Evolutionary conservation across 92 coral and sea anemone genomes (phyloP).

Genomic region (Umimayanthus chanpuru): DNA sequence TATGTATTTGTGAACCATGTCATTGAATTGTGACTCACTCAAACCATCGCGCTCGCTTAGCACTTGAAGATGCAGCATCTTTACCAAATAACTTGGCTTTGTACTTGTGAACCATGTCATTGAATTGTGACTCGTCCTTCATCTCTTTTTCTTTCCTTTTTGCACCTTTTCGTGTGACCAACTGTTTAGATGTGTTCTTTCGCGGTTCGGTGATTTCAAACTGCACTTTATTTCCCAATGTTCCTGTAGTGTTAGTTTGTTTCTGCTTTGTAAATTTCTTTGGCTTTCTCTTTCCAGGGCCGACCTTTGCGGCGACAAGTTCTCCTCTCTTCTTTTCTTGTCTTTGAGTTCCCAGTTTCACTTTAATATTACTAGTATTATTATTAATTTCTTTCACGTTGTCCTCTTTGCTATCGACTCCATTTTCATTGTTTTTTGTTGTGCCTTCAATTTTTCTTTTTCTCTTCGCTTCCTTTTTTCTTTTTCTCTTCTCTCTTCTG

Average conservation of each 20-base stretch:
- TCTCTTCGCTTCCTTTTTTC: slow-evolving; percentile 59
- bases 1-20: slow-evolving; percentile 88
- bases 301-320: background rate
- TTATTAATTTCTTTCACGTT: background rate
- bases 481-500: slow-evolving; percentile 65
- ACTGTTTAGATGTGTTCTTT: background rate
- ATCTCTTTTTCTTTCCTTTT: slow-evolving; percentile 64
- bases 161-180: slow-evolving; percentile 38
- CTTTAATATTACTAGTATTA: background rate
- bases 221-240: background rate
- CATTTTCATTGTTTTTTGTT: slow-evolving; percentile 26
- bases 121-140: slow-evolving; percentile 80
- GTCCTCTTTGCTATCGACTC: background rate
- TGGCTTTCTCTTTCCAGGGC: slow-evolving; percentile 16
- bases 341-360: background rate
- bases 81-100: slow-evolving; percentile 86
- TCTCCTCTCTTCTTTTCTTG: background rate
- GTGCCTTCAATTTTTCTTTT: slow-evolving; percentile 23
- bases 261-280: slow-evolving; percentile 18
- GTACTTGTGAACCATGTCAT: slow-evolving; percentile 82
- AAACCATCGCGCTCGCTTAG: slow-evolving; percentile 71
- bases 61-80: slow-evolving; percentile 40
- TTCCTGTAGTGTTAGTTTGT: background rate
- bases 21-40: slow-evolving; percentile 64
- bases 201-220: background rate